Percentiles rank a stretch among this genome's conserved stretches.
Conservation (phyloP, 2,888 invertebrate genomes). For the Plemyria rubiginata region DNA sequence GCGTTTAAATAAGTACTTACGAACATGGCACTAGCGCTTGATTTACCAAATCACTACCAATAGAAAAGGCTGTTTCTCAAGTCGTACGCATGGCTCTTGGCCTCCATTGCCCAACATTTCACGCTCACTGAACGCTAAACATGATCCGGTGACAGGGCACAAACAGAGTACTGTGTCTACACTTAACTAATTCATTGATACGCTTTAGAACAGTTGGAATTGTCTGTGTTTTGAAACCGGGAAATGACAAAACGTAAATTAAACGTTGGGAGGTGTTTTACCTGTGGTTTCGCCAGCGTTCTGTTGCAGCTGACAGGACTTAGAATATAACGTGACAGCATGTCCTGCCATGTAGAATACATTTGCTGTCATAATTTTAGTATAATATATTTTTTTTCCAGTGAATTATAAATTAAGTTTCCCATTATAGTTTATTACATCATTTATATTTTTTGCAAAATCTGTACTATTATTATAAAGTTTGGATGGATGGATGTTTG, state of each 20-base stretch:
- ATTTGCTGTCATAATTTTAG: too few species aligned
- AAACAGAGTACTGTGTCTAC: slow-evolving; percentile 38
- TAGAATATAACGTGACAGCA: slow-evolving; percentile 8
- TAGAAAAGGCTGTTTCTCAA: slow-evolving; percentile 27
- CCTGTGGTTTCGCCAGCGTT: slow-evolving; percentile 10
- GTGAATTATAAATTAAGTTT: too few species aligned
- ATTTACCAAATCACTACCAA: slow-evolving; percentile 10
- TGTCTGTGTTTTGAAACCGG: slow-evolving; percentile 32
- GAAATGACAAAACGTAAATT: slow-evolving; percentile 29
- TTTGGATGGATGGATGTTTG: too few species aligned
- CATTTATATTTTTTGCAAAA: too few species aligned
- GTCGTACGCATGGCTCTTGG: slow-evolving; percentile 49
- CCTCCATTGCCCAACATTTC: slow-evolving; percentile 61
- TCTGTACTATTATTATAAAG: too few species aligned
- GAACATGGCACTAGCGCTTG: not conserved
- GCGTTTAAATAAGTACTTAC: not conserved
- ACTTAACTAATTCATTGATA: slow-evolving; percentile 33
- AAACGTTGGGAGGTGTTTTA: slow-evolving; percentile 12
- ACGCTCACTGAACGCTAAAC: slow-evolving; percentile 56
- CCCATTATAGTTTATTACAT: too few species aligned
- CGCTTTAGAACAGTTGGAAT: slow-evolving; percentile 25
- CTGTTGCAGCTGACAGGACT: slow-evolving; percentile 1
- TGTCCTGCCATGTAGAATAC: not conserved
- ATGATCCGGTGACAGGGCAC: slow-evolving; percentile 56
- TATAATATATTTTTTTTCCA: too few species aligned